These are phyloP conservation scores for Dione juno DNA, from an alignment of 2,888 invertebrate species.

Conservation along the genomic window DNA sequence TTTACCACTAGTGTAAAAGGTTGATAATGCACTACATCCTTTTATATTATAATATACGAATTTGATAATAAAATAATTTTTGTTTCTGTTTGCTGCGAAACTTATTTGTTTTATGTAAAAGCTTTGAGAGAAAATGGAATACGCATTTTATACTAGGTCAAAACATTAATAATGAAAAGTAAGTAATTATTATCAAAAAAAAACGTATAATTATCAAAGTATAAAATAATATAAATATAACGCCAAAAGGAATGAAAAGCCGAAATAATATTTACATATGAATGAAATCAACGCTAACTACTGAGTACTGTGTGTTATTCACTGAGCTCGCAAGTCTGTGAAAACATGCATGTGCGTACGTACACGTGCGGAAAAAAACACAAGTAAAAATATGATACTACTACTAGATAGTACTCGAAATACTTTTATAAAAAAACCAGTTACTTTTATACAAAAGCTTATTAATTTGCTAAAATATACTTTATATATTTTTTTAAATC, in stretches of 20 bases:
- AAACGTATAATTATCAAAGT: slow-evolving; percentile 7
- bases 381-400: slow-evolving; percentile 8
- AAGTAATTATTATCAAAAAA: slow-evolving; percentile 12
- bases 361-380: slow-evolving; percentile 3
- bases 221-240: slow-evolving; percentile 20
- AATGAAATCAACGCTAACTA: slow-evolving; percentile 18
- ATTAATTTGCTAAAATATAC: neutral
- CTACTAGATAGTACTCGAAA: slow-evolving; percentile 1
- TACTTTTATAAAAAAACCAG: neutral
- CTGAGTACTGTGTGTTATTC: slow-evolving; percentile 12
- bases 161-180: neutral
- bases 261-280: slow-evolving; percentile 19
- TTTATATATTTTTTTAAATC: neutral
- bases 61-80: neutral
- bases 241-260: slow-evolving; percentile 7
- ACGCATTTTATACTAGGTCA: neutral
- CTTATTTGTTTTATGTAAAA: neutral
- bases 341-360: slow-evolving; percentile 15
- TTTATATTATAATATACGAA: neutral
- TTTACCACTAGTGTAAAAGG: too few relatives aligned
- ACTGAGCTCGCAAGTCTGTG: slow-evolving; percentile 16
- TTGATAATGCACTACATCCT: neutral
- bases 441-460: neutral
- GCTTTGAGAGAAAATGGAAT: neutral
- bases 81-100: neutral